These are phyloP conservation scores for Idaea straminata DNA, from an alignment of 2,888 invertebrate genomes.

Conservation along the genomic window DNA sequence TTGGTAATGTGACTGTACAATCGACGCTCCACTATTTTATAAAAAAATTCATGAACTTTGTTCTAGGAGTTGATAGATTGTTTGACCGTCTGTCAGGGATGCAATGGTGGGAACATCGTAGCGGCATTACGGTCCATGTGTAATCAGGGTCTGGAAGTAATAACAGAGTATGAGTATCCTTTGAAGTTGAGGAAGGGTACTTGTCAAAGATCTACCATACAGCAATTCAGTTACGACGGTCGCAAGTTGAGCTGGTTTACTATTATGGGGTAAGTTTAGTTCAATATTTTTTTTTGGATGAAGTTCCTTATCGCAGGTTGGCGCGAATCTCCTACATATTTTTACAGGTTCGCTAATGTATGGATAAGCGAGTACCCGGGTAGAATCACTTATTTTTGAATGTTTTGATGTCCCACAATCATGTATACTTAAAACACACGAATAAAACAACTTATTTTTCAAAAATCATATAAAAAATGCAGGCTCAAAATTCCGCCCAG, in stretches of 20 bases:
- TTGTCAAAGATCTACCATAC: background rate
- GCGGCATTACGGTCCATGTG: conserved; percentile 29
- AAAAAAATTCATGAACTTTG: background rate
- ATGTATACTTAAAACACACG: too few species aligned
- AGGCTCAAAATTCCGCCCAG: too few species aligned
- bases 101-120: conserved; percentile 23
- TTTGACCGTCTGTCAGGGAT: conserved; percentile 1
- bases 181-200: conserved; percentile 18
- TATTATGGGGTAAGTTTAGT: background rate
- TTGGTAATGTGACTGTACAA: too few species aligned
- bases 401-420: too few species aligned
- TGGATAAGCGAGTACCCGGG: too few species aligned
- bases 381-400: too few species aligned
- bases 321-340: too few species aligned
- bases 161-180: conserved; percentile 38
- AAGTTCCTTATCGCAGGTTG: too few species aligned
- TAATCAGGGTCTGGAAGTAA: background rate
- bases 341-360: too few species aligned
- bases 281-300: background rate
- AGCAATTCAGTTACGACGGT: background rate
- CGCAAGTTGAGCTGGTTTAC: background rate
- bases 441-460: too few species aligned
- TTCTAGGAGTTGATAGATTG: conserved; percentile 46
- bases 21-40: too few species aligned
- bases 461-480: too few species aligned